phyloP scores from a whole-genome alignment of 2,888 invertebrate species.

The Rutpela maculata region DNA sequence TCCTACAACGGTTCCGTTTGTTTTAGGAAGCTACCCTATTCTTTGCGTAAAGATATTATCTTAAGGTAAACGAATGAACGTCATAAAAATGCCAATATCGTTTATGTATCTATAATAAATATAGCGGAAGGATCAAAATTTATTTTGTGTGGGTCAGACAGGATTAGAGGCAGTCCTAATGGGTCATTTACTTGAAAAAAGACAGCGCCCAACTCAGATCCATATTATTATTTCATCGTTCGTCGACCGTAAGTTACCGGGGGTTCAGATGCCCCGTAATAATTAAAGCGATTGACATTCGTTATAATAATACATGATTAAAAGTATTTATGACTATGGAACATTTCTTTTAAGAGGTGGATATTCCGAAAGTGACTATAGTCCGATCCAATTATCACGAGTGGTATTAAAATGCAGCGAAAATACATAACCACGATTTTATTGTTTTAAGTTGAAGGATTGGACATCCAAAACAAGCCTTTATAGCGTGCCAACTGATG shows the following conservation, averaged over 20 bases:
- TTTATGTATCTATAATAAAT: slow-evolving; percentile 56
- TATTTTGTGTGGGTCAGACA: slow-evolving; percentile 29
- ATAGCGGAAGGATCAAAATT: slow-evolving; percentile 41
- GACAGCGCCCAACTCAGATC: not conserved
- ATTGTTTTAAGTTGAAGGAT: no score
- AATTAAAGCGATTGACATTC: no score
- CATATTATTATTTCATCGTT: not conserved
- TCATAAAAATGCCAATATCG: slow-evolving; percentile 56
- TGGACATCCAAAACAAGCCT: no score
- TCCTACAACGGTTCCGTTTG: slow-evolving; percentile 60
- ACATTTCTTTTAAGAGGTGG: no score
- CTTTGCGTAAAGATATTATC: slow-evolving; percentile 55
- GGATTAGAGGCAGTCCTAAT: slow-evolving; percentile 21
- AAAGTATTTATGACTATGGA: no score
- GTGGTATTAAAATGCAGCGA: no score
- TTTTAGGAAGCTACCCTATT: slow-evolving; percentile 54
- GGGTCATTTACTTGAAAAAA: slow-evolving; percentile 28
- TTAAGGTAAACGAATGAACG: slow-evolving; percentile 57
- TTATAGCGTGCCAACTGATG: no score
- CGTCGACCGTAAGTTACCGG: not conserved
- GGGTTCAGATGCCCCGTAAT: not conserved
- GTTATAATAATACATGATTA: no score
- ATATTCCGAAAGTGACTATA: no score
- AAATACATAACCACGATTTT: no score
- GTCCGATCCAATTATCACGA: no score